Evolutionary conservation across 2,113 vertebrate genomes (phyloP).

Genomic region (Xiphorhynchus elegans): DNA sequence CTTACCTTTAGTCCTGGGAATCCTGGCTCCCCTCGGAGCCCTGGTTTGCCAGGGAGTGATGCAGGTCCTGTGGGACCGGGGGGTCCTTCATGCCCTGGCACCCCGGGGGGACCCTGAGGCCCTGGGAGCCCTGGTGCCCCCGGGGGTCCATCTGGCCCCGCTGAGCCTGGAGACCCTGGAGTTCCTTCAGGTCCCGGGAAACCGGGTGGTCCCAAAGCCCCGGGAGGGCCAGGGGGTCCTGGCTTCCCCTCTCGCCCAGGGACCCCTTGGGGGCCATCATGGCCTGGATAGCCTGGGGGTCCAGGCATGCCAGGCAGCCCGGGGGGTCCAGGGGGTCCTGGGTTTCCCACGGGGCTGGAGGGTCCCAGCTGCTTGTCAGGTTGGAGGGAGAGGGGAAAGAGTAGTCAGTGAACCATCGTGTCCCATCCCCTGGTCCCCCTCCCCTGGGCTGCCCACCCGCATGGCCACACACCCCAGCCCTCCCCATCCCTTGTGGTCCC

Average conservation of each 20-base stretch:
- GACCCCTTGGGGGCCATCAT: slow-evolving; percentile 8
- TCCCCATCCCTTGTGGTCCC: not conserved
- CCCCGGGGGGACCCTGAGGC: not conserved
- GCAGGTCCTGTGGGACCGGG: not conserved
- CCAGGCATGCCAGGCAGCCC: not conserved
- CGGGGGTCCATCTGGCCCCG: not conserved
- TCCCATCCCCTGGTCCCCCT: not conserved
- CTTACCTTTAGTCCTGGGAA: slow-evolving; percentile 52
- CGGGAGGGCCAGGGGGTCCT: slow-evolving; percentile 26
- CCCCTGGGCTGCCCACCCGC: not conserved
- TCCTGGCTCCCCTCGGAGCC: slow-evolving; percentile 39
- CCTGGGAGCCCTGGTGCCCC: slow-evolving; percentile 47
- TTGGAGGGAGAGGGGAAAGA: not conserved
- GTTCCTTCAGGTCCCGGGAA: slow-evolving; percentile 40
- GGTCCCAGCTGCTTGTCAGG: not conserved
- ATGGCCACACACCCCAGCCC: fast-evolving
- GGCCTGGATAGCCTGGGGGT: slow-evolving; percentile 46
- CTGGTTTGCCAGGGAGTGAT: slow-evolving; percentile 25
- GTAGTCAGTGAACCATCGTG: fast-evolving
- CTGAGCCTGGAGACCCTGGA: slow-evolving; percentile 18
- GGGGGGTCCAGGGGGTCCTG: not conserved
- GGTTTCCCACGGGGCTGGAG: not conserved
- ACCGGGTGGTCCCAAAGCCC: slow-evolving; percentile 36
- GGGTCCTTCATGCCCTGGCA: slow-evolving; percentile 46
- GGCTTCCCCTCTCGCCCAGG: slow-evolving; percentile 56